These are phyloP conservation scores for Ophion costatus DNA, from an alignment of 2,888 invertebrate species.

Conservation along the genomic window DNA sequence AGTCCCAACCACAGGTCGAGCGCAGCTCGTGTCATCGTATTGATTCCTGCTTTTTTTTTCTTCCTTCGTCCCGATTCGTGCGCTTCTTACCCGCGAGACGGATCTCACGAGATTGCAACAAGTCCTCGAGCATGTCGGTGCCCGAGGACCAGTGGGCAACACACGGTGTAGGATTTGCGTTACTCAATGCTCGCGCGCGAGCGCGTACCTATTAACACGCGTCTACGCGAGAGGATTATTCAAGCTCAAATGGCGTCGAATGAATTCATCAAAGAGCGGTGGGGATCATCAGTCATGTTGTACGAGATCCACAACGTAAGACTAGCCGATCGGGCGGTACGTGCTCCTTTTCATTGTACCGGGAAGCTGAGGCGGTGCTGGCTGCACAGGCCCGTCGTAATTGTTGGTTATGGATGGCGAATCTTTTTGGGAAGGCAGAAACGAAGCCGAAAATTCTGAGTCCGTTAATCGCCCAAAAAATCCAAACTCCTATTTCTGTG, in stretches of 20 bases:
- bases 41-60: conserved; percentile 27
- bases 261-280: conserved; percentile 53
- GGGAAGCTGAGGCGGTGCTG: conserved; percentile 24
- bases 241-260: conserved; percentile 44
- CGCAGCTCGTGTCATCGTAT: conserved; percentile 57
- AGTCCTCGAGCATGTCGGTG: neutral
- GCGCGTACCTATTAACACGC: conserved; percentile 5
- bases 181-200: neutral
- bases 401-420: neutral
- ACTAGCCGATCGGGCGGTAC: conserved; percentile 4
- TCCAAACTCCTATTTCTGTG: neutral
- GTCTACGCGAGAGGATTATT: conserved; percentile 33
- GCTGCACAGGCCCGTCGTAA: neutral
- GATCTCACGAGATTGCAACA: conserved; percentile 18
- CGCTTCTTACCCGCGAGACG: neutral
- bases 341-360: conserved; percentile 22
- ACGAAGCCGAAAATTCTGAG: too few relatives aligned
- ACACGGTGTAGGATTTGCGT: neutral
- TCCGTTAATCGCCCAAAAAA: neutral
- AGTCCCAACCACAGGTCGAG: conserved; percentile 30
- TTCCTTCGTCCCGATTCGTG: conserved; percentile 12
- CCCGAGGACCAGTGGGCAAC: neutral
- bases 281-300: conserved; percentile 50
- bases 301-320: conserved; percentile 1
- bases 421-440: neutral